Evolutionary conservation across 1,140 invertebrate species (phyloP).

Genomic region (Papilio glaucus): DNA sequence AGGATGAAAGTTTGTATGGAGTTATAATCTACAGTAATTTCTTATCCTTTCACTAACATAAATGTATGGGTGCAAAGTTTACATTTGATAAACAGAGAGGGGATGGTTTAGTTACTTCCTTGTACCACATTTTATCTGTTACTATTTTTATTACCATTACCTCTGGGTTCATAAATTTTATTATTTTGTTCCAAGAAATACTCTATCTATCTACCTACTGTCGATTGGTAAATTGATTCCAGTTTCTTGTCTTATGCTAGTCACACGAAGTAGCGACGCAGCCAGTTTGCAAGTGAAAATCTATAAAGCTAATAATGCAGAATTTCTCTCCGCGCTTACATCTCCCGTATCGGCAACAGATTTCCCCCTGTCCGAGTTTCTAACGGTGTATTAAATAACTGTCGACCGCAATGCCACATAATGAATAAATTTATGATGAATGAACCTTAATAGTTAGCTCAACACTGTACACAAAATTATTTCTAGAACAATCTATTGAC

Average conservation of each 20-base stretch:
- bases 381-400: slow-evolving; percentile 22
- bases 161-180: too few species aligned
- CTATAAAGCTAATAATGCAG: slow-evolving; percentile 5
- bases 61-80: too few species aligned
- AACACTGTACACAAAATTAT: neutral
- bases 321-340: neutral
- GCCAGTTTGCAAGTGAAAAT: slow-evolving; percentile 9
- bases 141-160: too few species aligned
- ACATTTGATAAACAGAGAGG: too few species aligned
- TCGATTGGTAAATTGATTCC: neutral
- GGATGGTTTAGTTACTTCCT: too few species aligned
- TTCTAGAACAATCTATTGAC: slow-evolving; percentile 7
- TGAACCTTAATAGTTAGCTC: neutral
- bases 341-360: slow-evolving; percentile 6
- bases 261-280: neutral
- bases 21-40: too few species aligned
- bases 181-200: too few species aligned
- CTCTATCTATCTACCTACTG: too few species aligned
- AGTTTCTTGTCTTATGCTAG: neutral
- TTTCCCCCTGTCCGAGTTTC: slow-evolving; percentile 8
- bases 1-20: too few species aligned
- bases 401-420: neutral
- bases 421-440: slow-evolving; percentile 4
- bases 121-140: too few species aligned
- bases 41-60: too few species aligned